These are phyloP conservation scores for Hiodon tergisus DNA, from an alignment of 2,113 vertebrate species.

Conservation along the genomic window DNA sequence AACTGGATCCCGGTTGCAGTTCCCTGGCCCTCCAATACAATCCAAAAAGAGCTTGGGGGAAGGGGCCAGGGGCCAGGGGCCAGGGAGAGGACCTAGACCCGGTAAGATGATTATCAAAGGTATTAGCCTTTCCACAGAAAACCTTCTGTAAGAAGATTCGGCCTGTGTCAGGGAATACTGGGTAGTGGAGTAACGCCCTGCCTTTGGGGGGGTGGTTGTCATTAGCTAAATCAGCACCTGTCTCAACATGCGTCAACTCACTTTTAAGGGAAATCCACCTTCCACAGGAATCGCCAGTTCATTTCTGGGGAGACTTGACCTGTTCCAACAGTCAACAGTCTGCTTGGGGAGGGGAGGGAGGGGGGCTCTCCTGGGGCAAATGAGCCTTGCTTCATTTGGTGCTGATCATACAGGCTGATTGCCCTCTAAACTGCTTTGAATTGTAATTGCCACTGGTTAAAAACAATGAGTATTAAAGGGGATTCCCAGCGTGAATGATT, in stretches of 20 bases:
- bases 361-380: background rate
- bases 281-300: background rate
- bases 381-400: slow-evolving; percentile 12
- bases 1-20: slow-evolving; percentile 18
- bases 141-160: background rate
- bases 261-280: background rate
- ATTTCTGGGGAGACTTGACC: background rate
- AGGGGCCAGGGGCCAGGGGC: slow-evolving; percentile 6
- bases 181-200: background rate
- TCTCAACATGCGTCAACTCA: background rate
- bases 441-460: background rate
- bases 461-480: slow-evolving; percentile 9
- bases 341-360: background rate
- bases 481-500: slow-evolving; percentile 4
- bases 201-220: background rate
- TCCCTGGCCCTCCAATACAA: slow-evolving; percentile 5
- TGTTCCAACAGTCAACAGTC: slow-evolving; percentile 7
- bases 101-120: slow-evolving; percentile 10
- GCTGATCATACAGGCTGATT: background rate
- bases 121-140: background rate
- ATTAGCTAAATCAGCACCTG: background rate
- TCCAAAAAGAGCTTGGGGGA: slow-evolving; percentile 20
- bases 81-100: background rate
- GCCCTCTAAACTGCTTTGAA: background rate
- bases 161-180: background rate